Evolutionary conservation across 2,888 invertebrate genomes (phyloP).

Genomic region (Polylopha cassiicola): DNA sequence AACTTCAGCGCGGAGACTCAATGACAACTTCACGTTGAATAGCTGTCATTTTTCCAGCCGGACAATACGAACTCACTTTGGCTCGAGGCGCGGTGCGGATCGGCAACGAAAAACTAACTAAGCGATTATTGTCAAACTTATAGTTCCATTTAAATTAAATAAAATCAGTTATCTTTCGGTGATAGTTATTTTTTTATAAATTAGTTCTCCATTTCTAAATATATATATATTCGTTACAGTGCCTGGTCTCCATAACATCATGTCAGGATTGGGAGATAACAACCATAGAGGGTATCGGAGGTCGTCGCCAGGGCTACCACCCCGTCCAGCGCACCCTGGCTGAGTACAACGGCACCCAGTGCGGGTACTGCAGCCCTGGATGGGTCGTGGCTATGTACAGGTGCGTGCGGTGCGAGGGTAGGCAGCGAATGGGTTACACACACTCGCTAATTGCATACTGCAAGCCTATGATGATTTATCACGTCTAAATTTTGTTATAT

Average conservation of each 20-base stretch:
- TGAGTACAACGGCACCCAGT: constrained; percentile 80
- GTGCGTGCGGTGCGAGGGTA: too few species aligned
- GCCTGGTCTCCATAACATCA: constrained; percentile 68
- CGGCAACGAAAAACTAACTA: too few species aligned
- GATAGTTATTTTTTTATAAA: not conserved
- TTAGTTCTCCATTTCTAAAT: not conserved
- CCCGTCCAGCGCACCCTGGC: constrained; percentile 78
- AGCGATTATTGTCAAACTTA: too few species aligned
- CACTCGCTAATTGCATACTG: not conserved
- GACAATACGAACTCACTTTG: too few species aligned
- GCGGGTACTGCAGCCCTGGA: constrained; percentile 78
- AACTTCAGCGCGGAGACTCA: too few species aligned
- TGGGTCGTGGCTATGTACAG: constrained; percentile 59
- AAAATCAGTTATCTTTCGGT: not conserved
- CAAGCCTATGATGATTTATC: too few species aligned
- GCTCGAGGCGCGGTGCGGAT: too few species aligned
- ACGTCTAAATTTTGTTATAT: not conserved
- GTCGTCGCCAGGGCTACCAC: constrained; percentile 78
- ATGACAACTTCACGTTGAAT: too few species aligned
- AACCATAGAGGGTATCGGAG: constrained; percentile 85
- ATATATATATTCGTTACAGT: constrained; percentile 41
- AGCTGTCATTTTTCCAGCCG: too few species aligned
- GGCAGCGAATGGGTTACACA: constrained; percentile 3
- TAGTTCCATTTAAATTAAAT: not conserved
- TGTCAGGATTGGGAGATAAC: constrained; percentile 81